A percentile compares a stretch with the other conserved stretches of the same genome.
phyloP scores from a whole-genome alignment of 2,888 invertebrate genomes.

The Allolobophora icterica region DNA sequence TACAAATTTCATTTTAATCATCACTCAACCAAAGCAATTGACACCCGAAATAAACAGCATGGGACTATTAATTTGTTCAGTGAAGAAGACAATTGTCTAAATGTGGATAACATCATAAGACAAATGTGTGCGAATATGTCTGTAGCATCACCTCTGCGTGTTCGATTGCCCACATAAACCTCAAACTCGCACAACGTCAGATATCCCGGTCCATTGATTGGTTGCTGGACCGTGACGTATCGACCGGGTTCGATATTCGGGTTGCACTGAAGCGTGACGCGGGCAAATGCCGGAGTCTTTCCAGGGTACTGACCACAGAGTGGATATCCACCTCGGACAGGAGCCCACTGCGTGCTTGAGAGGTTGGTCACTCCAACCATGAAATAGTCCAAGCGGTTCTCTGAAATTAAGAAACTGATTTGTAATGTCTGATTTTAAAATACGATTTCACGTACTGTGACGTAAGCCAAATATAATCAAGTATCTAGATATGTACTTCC shows the following conservation, averaged over 20 bases:
- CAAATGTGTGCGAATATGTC: neutral
- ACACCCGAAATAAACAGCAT: too few relatives aligned
- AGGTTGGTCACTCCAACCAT: constrained; percentile 1
- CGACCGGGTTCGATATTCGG: neutral
- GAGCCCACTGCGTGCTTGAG: neutral
- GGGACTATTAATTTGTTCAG: too few relatives aligned
- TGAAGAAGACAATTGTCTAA: too few relatives aligned
- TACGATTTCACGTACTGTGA: too few relatives aligned
- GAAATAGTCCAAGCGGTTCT: neutral
- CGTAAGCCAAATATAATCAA: too few relatives aligned
- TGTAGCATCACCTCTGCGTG: neutral
- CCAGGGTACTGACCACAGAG: neutral
- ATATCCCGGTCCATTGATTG: neutral
- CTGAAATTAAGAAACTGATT: neutral
- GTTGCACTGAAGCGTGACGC: neutral
- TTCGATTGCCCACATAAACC: neutral
- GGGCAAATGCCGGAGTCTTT: neutral
- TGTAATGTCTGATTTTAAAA: too few relatives aligned
- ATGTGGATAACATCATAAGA: neutral
- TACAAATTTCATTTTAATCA: neutral
- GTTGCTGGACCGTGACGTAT: neutral
- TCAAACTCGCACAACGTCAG: neutral
- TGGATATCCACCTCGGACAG: neutral
- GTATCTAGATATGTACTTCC: too few relatives aligned
- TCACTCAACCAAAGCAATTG: neutral